Evolutionary conservation across 2,113 vertebrate species (phyloP).

Genomic region (Sapajus apella): DNA sequence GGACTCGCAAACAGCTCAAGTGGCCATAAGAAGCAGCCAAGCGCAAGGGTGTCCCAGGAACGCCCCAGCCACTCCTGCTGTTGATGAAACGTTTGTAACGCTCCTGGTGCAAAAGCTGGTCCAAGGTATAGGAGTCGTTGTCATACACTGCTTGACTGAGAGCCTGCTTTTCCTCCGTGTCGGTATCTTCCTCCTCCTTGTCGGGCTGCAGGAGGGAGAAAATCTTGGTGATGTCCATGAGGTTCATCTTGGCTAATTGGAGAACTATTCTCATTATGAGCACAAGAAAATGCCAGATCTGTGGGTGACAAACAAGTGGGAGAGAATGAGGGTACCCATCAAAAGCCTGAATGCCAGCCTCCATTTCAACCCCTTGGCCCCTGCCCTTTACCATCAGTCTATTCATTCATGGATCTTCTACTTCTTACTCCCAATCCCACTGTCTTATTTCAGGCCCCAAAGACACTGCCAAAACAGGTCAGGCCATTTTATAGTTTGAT

Average conservation of each 20-base stretch:
- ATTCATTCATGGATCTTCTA: not conserved
- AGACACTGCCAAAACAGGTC: not conserved
- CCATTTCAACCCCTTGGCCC: not conserved
- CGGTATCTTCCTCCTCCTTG: slow-evolving; percentile 80
- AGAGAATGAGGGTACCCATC: not conserved
- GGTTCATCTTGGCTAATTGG: slow-evolving; percentile 86
- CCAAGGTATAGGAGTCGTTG: slow-evolving; percentile 85
- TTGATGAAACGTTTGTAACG: slow-evolving; percentile 89
- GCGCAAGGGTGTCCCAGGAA: slow-evolving; percentile 92
- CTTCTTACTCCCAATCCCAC: not conserved
- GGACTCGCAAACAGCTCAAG: slow-evolving; percentile 87
- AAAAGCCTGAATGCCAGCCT: not conserved
- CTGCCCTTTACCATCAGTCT: not conserved
- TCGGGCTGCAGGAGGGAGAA: slow-evolving; percentile 93
- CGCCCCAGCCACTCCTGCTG: slow-evolving; percentile 91
- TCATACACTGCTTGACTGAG: slow-evolving; percentile 88
- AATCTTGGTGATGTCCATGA: slow-evolving; percentile 96
- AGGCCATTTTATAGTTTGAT: slow-evolving; percentile 25
- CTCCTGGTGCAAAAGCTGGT: slow-evolving; percentile 88
- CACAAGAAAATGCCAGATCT: slow-evolving; percentile 61
- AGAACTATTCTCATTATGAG: slow-evolving; percentile 79
- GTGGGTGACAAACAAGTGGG: not conserved
- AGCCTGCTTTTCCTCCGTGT: slow-evolving; percentile 82
- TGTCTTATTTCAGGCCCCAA: slow-evolving; percentile 27
- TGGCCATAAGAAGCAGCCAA: slow-evolving; percentile 90